Evolutionary conservation across 2,113 vertebrate genomes (phyloP).

Genomic region (Sphyrna mokarran): DNA sequence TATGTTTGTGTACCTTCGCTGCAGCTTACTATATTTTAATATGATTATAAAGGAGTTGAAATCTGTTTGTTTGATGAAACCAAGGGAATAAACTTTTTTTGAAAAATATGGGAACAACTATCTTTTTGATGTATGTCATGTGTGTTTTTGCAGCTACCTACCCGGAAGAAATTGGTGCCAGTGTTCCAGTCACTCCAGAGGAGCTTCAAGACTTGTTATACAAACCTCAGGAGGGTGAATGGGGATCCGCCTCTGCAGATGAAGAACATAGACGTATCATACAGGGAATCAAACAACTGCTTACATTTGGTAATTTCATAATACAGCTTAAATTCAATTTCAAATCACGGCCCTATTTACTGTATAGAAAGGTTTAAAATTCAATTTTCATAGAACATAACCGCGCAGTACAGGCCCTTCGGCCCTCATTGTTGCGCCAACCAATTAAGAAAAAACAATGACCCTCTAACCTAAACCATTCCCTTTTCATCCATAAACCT

Average conservation of each 20-base stretch:
- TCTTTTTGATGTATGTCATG: neutral
- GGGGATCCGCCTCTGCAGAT: constrained; percentile 80
- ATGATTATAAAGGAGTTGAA: neutral
- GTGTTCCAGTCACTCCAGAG: constrained; percentile 83
- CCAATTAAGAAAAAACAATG: too few relatives aligned
- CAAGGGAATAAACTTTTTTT: neutral
- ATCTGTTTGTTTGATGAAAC: neutral
- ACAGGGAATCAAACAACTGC: constrained; percentile 78
- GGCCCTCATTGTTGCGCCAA: too few relatives aligned
- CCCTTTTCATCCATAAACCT: too few relatives aligned
- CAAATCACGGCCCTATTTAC: neutral
- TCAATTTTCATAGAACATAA: too few relatives aligned
- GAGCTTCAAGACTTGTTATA: constrained; percentile 85
- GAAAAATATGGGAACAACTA: neutral
- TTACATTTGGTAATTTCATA: constrained; percentile 70
- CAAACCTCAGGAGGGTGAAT: constrained; percentile 88
- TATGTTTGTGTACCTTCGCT: neutral
- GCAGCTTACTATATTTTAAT: neutral
- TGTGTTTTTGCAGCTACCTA: constrained; percentile 57
- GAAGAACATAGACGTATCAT: constrained; percentile 88
- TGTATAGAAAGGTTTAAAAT: neutral
- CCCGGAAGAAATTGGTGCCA: constrained; percentile 83
- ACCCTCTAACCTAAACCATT: too few relatives aligned
- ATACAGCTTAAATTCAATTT: neutral
- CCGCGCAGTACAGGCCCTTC: too few relatives aligned